Percentiles rank a stretch among this genome's conserved stretches.
These are phyloP conservation scores for Myxocyprinus asiaticus DNA, from an alignment of 2,113 vertebrate species.

Conservation along the genomic window DNA sequence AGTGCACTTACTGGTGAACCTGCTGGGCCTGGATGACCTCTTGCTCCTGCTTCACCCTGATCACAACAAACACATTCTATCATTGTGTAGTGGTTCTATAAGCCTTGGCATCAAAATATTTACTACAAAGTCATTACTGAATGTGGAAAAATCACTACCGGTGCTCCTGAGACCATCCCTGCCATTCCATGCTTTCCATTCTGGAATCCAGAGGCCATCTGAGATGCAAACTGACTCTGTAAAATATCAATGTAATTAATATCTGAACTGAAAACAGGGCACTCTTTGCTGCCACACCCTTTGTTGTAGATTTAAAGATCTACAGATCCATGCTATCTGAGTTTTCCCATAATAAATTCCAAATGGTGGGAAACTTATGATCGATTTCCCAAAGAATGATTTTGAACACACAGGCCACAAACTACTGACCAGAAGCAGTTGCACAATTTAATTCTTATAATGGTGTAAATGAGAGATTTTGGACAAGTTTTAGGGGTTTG, in stretches of 20 bases:
- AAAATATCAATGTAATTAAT: not conserved
- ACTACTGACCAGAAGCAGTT: too few relatives aligned
- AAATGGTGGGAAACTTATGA: too few relatives aligned
- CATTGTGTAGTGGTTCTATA: not conserved
- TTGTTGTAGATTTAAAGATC: too few relatives aligned
- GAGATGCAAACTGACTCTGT: slow-evolving; percentile 80
- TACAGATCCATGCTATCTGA: too few relatives aligned
- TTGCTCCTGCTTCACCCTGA: slow-evolving; percentile 90
- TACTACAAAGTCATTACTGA: not conserved
- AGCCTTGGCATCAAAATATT: not conserved
- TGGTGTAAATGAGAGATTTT: too few relatives aligned
- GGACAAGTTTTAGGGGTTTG: too few relatives aligned
- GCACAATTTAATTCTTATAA: too few relatives aligned
- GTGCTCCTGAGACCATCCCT: slow-evolving; percentile 81
- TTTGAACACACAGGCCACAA: too few relatives aligned
- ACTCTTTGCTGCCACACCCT: not conserved
- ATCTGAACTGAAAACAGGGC: not conserved
- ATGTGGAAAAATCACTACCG: slow-evolving; percentile 74
- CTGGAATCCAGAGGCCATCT: slow-evolving; percentile 88
- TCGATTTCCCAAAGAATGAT: too few relatives aligned
- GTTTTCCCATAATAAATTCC: too few relatives aligned
- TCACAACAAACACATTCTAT: not conserved
- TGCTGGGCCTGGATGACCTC: slow-evolving; percentile 84
- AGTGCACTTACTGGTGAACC: slow-evolving; percentile 81
- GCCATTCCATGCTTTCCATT: slow-evolving; percentile 81